Percentiles rank a stretch among this genome's conserved stretches.
phyloP scores from a whole-genome alignment of 2,113 vertebrate species.

The Semicossyphus pulcher region DNA sequence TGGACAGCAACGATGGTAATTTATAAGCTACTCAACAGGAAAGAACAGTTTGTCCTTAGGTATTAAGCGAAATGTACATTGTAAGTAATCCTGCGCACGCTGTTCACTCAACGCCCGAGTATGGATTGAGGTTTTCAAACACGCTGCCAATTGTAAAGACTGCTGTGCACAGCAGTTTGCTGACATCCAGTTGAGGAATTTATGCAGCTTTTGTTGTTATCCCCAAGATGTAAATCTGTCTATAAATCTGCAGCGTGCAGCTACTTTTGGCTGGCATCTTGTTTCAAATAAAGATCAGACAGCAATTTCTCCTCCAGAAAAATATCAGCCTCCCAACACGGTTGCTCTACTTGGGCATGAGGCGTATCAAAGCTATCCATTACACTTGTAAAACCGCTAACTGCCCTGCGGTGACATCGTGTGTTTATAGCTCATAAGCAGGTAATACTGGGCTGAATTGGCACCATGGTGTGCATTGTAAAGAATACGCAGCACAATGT shows the following conservation, averaged over 20 bases:
- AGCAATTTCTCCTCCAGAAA: constrained; percentile 43
- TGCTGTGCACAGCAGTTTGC: constrained; percentile 52
- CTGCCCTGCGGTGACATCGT: constrained; percentile 35
- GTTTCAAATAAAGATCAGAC: constrained; percentile 59
- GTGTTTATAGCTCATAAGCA: constrained; percentile 49
- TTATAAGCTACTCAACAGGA: background rate
- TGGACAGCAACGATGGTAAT: background rate
- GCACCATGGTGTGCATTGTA: constrained; percentile 23
- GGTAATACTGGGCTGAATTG: constrained; percentile 36
- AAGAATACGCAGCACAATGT: constrained; percentile 32
- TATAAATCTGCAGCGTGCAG: constrained; percentile 63
- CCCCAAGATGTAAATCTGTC: constrained; percentile 64
- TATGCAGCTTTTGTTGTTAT: constrained; percentile 64
- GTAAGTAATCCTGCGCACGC: constrained; percentile 1
- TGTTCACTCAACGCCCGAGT: constrained; percentile 10
- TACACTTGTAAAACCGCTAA: constrained; percentile 43
- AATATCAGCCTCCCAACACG: constrained; percentile 12
- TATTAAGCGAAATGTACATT: constrained; percentile 12
- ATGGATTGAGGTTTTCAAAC: constrained; percentile 33
- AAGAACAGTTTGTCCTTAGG: background rate
- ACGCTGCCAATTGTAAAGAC: constrained; percentile 41
- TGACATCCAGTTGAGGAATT: constrained; percentile 56
- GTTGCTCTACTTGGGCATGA: constrained; percentile 16
- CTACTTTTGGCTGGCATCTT: constrained; percentile 43
- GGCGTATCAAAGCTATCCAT: constrained; percentile 29